Evolutionary conservation across 2,888 invertebrate species (phyloP).

Genomic region (Drosophila borealis): DNA sequence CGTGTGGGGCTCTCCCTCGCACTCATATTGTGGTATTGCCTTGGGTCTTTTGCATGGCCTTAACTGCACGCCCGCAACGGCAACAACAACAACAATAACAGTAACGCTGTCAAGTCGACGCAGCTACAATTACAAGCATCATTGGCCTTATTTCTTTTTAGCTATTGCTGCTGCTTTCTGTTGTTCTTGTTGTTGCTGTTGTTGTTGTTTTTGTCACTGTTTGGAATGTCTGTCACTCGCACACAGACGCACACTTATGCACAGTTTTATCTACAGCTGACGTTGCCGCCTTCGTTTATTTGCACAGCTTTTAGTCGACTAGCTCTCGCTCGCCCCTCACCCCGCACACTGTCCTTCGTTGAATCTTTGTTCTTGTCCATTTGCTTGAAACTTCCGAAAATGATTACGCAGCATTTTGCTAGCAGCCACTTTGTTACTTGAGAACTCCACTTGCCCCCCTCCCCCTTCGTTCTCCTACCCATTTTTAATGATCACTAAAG

Average conservation of each 20-base stretch:
- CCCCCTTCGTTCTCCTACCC: neutral
- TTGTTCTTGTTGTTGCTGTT: slow-evolving; percentile 37
- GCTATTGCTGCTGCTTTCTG: slow-evolving; percentile 39
- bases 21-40: slow-evolving; percentile 45
- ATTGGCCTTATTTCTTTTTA: slow-evolving; percentile 72
- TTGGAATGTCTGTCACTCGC: slow-evolving; percentile 45
- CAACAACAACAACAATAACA: slow-evolving; percentile 38
- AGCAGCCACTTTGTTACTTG: slow-evolving; percentile 53
- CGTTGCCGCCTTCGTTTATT: slow-evolving; percentile 62
- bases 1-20: slow-evolving; percentile 4
- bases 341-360: neutral
- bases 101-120: slow-evolving; percentile 29
- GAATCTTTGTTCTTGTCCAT: slow-evolving; percentile 33
- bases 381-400: slow-evolving; percentile 69
- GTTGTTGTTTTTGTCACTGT: slow-evolving; percentile 44
- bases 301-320: slow-evolving; percentile 67
- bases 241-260: slow-evolving; percentile 6
- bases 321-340: slow-evolving; percentile 6
- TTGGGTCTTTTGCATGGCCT: slow-evolving; percentile 58
- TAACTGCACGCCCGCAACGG: slow-evolving; percentile 55
- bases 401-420: slow-evolving; percentile 75
- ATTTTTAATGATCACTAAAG: slow-evolving; percentile 44
- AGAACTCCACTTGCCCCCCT: slow-evolving; percentile 22
- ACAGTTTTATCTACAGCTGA: slow-evolving; percentile 58
- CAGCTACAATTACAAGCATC: slow-evolving; percentile 76